Base-by-base conservation (phyloP, 2,888 invertebrate genomes). In the Clanis bilineata region DNA sequence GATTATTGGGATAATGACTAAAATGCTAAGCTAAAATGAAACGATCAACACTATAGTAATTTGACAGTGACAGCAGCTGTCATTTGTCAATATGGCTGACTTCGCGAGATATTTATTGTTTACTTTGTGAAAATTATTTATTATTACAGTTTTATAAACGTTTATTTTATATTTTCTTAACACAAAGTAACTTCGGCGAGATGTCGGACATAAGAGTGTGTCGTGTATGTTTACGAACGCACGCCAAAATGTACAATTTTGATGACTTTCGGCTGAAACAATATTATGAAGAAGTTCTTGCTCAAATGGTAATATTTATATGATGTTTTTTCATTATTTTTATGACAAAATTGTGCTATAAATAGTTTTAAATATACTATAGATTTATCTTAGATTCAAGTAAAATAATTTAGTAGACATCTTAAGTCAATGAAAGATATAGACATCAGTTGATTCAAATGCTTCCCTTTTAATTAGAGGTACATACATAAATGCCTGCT, bases 231-330 rank as follows among this genome's bases (percentile, higher is more conserved):
- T 71, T 88, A 51, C 70, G 73, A 22, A 82, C 81, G 1, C 79
- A 81, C 25, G 69, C 72, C 6, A 86, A 82, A 68, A 70, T 82
- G 61, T 88, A 82, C 60, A 72, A 78, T 62, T 76, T 72, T 55
- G 73, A 83, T 69, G 70, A 68, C 62, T 80, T 71, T 73, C 74
- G 81, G 57, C 71, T 88, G 0, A 82, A 81, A 64, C 76, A 74
- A 15, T 83, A 80, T 67, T 88, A 86, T 63, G 88, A 87, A 74
- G 84, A 85, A 76, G 73, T 86, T 51, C 77, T 83, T 68, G 77
- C 77, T 56, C 63, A 74, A 60, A 75, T 77, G 71, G 86, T 81
- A 67, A 79, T 28, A 18, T 28, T 51, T 32, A 18, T 41, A 7
- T 18, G 6, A 0, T 18, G 18, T 41, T 41, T 18, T 41, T 39